These are phyloP conservation scores for Odocoileus virginianus DNA, from an alignment of 2,113 vertebrate species.

Conservation along the genomic window DNA sequence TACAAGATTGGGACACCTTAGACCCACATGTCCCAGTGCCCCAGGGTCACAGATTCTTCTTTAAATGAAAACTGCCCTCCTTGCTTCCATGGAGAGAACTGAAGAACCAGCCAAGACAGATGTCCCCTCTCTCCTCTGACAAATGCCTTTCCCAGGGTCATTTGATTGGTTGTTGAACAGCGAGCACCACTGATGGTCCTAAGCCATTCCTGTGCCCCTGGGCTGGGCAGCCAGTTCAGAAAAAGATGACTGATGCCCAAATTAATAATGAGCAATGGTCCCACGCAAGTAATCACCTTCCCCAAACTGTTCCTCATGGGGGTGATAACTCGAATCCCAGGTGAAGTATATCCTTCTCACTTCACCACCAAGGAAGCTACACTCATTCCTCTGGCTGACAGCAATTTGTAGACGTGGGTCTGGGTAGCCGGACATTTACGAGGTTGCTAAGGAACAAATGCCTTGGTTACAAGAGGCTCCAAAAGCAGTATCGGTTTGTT, in stretches of 20 bases:
- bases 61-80: slow-evolving; percentile 29
- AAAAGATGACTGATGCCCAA: slow-evolving; percentile 40
- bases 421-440: not conserved
- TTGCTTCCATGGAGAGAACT: not conserved
- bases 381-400: slow-evolving; percentile 61
- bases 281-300: slow-evolving; percentile 50
- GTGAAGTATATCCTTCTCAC: slow-evolving; percentile 53
- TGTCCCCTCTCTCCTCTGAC: slow-evolving; percentile 25
- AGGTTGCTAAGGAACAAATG: slow-evolving; percentile 68
- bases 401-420: slow-evolving; percentile 30
- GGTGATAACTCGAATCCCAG: slow-evolving; percentile 49
- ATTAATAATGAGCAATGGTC: slow-evolving; percentile 56
- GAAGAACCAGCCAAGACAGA: not conserved
- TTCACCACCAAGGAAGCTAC: not conserved
- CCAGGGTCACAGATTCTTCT: not conserved
- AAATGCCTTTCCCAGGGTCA: slow-evolving; percentile 24
- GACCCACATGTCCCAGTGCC: not conserved
- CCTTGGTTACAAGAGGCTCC: slow-evolving; percentile 49
- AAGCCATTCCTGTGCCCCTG: slow-evolving; percentile 1
- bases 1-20: no score
- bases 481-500: slow-evolving; percentile 35
- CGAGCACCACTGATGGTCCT: not conserved
- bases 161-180: slow-evolving; percentile 17
- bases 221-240: not conserved
- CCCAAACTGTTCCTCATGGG: slow-evolving; percentile 28